Evolutionary conservation across 1,140 invertebrate species (phyloP), one percentile per base, ranked within the genome.

Genomic region (Sycobia sp.): DNA sequence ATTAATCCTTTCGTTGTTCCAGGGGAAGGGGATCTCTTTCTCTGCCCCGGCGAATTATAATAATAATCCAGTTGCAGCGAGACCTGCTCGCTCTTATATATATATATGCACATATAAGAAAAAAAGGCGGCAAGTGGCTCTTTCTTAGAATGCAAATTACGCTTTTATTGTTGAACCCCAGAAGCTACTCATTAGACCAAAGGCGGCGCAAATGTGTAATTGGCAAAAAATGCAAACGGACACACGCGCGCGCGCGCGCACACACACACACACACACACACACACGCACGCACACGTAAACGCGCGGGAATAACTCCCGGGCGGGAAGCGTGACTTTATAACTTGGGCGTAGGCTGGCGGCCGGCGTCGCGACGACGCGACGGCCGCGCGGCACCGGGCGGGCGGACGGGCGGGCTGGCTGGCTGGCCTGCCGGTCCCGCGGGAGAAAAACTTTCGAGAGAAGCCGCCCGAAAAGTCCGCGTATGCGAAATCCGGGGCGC

Each of bases 121-220:
- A n/a, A n/a, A n/a, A n/a, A n/a, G 29, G 11, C 49, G 32, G 18
- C n/a, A 49, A 4, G 10, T 14, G 49, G 29, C n/a, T n/a, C 14
- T 60, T 61, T 53, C 58, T 54, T 46, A 22, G 46, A 46, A 62
- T 56, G 51, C 60, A 55, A 62, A 62, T 50, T 29, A 41, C 34
- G 39, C 39, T 38, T 62, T 62, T 62, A 62, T 47, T 54, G 59
- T 54, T 47, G 29, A 10, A 2, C 39, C 59, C 16, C 4, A 34
- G 25, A 4, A 13, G 13, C 51, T 60, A 51, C 13, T 20, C n/a
- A 36, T 38, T n/a, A n/a, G n/a, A n/a, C 29, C 38, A 53, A 49
- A 38, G 46, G 22, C 44, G 51, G 36, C 29, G 55, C 27, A 23
- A 44, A 56, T 4, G 46, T 50, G 46, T 51, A 63, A 63, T 63